Evolutionary conservation across 2,797 vertebrate genomes (phyloP).

Genomic region (Acridotheres tristis): DNA sequence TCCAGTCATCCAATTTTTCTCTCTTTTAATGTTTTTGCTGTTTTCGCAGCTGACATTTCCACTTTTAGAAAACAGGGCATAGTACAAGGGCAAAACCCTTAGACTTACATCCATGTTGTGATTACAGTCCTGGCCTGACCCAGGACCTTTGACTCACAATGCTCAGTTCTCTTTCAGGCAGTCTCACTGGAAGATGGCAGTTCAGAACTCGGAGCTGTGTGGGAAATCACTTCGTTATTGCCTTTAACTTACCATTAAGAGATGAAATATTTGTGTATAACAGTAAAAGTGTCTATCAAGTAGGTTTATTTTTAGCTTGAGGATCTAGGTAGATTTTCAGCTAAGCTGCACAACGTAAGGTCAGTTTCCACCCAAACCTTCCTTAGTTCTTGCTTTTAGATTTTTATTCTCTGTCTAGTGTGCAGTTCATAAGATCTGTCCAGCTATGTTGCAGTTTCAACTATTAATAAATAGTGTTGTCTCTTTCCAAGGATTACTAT

Average conservation of each 20-base stretch:
- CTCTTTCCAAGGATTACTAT: slow-evolving; percentile 90
- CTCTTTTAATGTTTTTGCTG: neutral
- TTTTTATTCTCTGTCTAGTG: neutral
- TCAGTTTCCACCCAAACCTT: neutral
- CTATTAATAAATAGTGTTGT: neutral
- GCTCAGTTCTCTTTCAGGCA: neutral
- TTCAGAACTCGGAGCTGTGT: neutral
- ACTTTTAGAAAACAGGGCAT: neutral
- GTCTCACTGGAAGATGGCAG: neutral
- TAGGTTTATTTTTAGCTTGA: neutral
- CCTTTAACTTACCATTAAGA: neutral
- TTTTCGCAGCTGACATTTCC: neutral
- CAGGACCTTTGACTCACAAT: neutral
- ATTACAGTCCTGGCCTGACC: neutral
- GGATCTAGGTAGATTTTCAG: neutral
- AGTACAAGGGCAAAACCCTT: neutral
- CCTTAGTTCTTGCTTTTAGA: neutral
- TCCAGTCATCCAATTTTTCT: neutral
- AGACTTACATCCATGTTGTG: neutral
- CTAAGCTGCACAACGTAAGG: neutral
- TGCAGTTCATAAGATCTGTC: neutral
- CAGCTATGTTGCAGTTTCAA: neutral
- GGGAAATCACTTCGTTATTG: neutral
- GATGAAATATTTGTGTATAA: neutral
- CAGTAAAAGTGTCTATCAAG: neutral